Base-by-base conservation (phyloP, 2,888 invertebrate species). In the Coelopa pilipes region DNA sequence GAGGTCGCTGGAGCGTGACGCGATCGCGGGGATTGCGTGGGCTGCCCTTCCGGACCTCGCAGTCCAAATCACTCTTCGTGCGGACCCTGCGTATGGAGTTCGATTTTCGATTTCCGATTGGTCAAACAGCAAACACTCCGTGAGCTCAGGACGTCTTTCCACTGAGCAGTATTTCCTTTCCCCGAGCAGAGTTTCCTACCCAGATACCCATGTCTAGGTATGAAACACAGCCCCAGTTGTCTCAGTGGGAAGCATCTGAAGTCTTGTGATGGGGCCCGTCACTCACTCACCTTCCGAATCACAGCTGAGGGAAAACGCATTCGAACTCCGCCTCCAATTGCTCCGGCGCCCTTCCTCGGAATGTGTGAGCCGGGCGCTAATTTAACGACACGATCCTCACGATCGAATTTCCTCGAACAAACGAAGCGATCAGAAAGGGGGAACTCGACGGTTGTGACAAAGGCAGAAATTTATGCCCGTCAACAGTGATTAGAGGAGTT, bases 401-500 rank as follows among this genome's bases (percentile, higher is more conserved):
- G 70, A 72, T 74, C 72, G 59, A 49, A 59, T 74, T 63, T 55
- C 66, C 45, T 21, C 49, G 66, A 70, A 63, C 47, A 68, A 50
- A 73, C 13, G 19, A 65, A 62, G 19, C 19, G n/a, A 66, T 34
- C 62, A 46, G 68, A 78, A 81, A 78, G 76, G 81, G 79, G 79
- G 80, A 60, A 73, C 34, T 19, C 46, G 13, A 34, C 57, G 73
- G 45, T 65, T 71, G 53, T 34, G 57, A 72, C 21, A 69, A 72
- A 67, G 67, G 66, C 63, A 68, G 17, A 57, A 67, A 70, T 73
- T 66, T 67, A 76, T 50, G 70, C 45, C 53, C 79, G 81, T 82
- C 83, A 83, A 81, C 82, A 82, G 77, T 79, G 82, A 81, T 83
- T 82, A 81, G 77, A 70, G 17, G 59, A 69, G 66, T 73, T 73